Evolutionary conservation across 2,797 vertebrate genomes (phyloP).

Genomic region (Thaleichthys pacificus): DNA sequence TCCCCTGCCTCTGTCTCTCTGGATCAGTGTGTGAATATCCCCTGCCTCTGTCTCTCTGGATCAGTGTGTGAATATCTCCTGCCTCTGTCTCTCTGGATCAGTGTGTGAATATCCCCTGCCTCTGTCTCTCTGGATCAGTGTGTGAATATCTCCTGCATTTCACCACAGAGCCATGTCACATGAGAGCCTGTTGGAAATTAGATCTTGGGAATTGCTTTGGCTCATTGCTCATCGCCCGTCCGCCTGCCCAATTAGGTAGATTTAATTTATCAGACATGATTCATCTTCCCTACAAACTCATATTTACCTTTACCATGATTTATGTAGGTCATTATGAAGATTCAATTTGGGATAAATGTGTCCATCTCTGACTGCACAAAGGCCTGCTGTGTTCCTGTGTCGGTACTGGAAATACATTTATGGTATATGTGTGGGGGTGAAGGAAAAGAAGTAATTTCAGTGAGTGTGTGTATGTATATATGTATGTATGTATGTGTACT

Average conservation of each 20-base stretch:
- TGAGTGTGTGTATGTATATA: neutral
- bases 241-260: slow-evolving; percentile 58
- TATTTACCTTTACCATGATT: slow-evolving; percentile 66
- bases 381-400: slow-evolving; percentile 22
- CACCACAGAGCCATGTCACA: neutral
- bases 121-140: neutral
- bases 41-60: too few relatives aligned
- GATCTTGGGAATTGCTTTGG: slow-evolving; percentile 47
- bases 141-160: neutral
- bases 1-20: too few relatives aligned
- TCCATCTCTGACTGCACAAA: slow-evolving; percentile 43
- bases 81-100: neutral
- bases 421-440: slow-evolving; percentile 20
- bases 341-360: slow-evolving; percentile 58
- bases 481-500: slow-evolving; percentile 27
- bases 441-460: slow-evolving; percentile 7
- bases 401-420: slow-evolving; percentile 29
- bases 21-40: too few relatives aligned
- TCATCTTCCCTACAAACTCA: slow-evolving; percentile 54
- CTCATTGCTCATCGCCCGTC: slow-evolving; percentile 59
- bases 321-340: slow-evolving; percentile 64
- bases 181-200: slow-evolving; percentile 54
- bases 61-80: neutral
- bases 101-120: too few relatives aligned
- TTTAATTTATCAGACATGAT: slow-evolving; percentile 63